Percentiles rank a stretch among this genome's conserved stretches.
Evolutionary conservation across 2,888 invertebrate genomes (phyloP).

Genomic region (Adela reaumurella): DNA sequence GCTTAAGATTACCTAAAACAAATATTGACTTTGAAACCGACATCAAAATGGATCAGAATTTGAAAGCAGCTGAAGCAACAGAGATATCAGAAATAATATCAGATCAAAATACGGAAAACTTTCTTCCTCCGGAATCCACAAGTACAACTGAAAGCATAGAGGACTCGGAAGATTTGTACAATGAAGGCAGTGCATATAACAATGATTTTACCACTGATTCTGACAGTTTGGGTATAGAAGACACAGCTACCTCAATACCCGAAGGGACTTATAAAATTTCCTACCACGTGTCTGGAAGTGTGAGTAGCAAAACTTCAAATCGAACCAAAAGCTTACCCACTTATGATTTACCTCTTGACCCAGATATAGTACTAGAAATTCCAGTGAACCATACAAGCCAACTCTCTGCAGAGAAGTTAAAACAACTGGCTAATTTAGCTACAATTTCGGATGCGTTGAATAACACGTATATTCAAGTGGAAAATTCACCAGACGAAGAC

Average conservation of each 20-base stretch:
- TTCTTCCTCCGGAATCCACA: too few relatives aligned
- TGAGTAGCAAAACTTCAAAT: conserved; percentile 47
- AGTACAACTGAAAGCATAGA: too few relatives aligned
- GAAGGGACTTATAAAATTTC: conserved; percentile 46
- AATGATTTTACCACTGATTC: not conserved
- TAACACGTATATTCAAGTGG: conserved; percentile 38
- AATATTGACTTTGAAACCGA: conserved; percentile 22
- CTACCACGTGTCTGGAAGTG: conserved; percentile 47
- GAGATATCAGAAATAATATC: conserved; percentile 7
- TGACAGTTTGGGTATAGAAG: conserved; percentile 1
- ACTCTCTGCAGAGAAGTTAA: conserved; percentile 44
- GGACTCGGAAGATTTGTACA: too few relatives aligned
- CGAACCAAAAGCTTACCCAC: conserved; percentile 40
- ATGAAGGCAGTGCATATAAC: too few relatives aligned
- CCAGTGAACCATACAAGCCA: conserved; percentile 37
- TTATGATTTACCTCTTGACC: conserved; percentile 41
- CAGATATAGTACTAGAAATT: conserved; percentile 44
- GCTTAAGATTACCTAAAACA: conserved; percentile 37
- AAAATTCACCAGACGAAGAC: conserved; percentile 28
- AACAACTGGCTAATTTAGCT: conserved; percentile 54
- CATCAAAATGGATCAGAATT: conserved; percentile 18
- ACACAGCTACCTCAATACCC: conserved; percentile 20
- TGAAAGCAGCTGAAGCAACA: conserved; percentile 6
- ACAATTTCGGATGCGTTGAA: conserved; percentile 52
- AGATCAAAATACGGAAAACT: conserved; percentile 1